Base-by-base conservation (phyloP, 2,888 invertebrate genomes). In the Scrobipalpa atriplicella region DNA sequence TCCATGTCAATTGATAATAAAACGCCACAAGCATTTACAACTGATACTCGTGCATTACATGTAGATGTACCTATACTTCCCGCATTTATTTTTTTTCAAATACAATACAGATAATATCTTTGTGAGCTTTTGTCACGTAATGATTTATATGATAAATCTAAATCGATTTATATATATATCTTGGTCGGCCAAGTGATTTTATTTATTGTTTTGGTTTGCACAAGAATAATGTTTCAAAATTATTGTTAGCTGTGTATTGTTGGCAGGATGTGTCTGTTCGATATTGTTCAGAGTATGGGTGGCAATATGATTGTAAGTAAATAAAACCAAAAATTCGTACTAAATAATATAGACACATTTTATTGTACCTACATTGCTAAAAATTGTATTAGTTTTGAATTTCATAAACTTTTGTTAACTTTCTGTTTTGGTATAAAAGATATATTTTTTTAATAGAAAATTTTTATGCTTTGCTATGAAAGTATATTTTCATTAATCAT, bases 291-390 rank as follows among this genome's bases (percentile, higher is more conserved):
- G 11, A 21, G 54, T 9, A 56, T 56, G 54, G 54, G 54, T 21
- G 54, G 54, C 13, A 56, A 21, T 21, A 56, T 56, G 54, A 56
- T 56, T 21, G 54, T 56, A 56, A 56, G 54, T 56, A 1, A 13
- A 11, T 56, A 52, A 18, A 52, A 52, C 2, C 9, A 39, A 39
- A n/a, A 10, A 39, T 11, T 8, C 11, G 1, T 11, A 39, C 11
- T 39, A 39, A 39, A 39, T 2, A 39, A 39, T 39, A n/a, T n/a
- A n/a, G n/a, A n/a, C n/a, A n/a, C n/a, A n/a, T n/a, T n/a, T n/a
- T n/a, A n/a, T n/a, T n/a, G n/a, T n/a, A n/a, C n/a, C n/a, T n/a
- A n/a, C n/a, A n/a, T n/a, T n/a, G n/a, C n/a, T n/a, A n/a, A n/a
- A 29, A 29, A 29, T 5, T 29, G 29, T 29, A 29, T 29, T 29